phyloP scores from a whole-genome alignment of 2,888 invertebrate species.

The Eupithecia subfuscata region DNA sequence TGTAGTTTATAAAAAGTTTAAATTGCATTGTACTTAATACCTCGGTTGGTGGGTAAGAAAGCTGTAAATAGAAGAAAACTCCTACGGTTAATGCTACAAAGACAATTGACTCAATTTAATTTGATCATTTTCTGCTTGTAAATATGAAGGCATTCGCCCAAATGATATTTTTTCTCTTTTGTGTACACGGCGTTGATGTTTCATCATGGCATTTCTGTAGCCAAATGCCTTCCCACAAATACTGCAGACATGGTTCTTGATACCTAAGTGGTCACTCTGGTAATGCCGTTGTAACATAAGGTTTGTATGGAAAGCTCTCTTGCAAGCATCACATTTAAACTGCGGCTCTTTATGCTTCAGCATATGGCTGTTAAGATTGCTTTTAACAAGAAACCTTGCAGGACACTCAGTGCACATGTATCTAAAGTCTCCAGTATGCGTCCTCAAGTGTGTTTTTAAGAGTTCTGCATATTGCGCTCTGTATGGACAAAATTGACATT shows the following conservation, averaged over 20 bases:
- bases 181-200: constrained; percentile 66
- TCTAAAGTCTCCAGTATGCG: constrained; percentile 63
- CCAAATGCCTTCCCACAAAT: constrained; percentile 70
- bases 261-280: constrained; percentile 67
- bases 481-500: constrained; percentile 66
- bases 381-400: constrained; percentile 63
- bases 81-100: neutral
- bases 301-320: constrained; percentile 63
- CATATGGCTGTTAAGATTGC: constrained; percentile 67
- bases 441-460: constrained; percentile 63
- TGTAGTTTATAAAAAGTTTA: too few species aligned
- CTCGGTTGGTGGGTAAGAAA: neutral
- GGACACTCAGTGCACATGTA: constrained; percentile 71
- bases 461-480: constrained; percentile 59
- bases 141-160: constrained; percentile 60
- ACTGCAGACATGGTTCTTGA: constrained; percentile 67
- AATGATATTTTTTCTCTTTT: constrained; percentile 61
- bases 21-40: neutral
- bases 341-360: constrained; percentile 63
- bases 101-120: neutral
- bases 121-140: constrained; percentile 49
- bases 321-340: constrained; percentile 64
- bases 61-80: neutral
- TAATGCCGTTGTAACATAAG: constrained; percentile 59
- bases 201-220: constrained; percentile 70